Base-by-base conservation (phyloP, 2,113 vertebrate species). In the Scalopus aquaticus region DNA sequence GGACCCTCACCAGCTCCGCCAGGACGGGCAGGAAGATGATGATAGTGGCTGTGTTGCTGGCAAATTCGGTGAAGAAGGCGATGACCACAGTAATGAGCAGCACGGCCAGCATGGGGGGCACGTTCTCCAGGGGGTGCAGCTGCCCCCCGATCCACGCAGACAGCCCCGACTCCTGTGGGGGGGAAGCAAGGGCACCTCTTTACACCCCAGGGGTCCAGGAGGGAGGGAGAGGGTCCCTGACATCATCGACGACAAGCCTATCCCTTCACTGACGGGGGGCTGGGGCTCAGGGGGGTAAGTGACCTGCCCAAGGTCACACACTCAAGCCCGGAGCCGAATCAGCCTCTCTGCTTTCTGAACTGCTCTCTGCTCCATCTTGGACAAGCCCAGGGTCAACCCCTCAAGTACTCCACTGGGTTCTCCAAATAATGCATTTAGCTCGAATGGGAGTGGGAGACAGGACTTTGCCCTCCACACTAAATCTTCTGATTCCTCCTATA, bases 41-140 rank as follows among this genome's bases (percentile, higher is more conserved):
- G 83, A 99, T 99, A 0, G 99, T 99, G 98, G 99, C 99, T 0
- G 99, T 99, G 98, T 99, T 99, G 98, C 99, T 99, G 97, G 99
- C 99, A 10, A 99, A 99, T 98, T 99, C 99, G 0, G 99, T 99
- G 98, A 99, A 99, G 95, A 99, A 98, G 94, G 99, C 99, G 0
- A 99, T 98, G 90, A 99, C 98, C 4, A 97, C 97, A 0, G 99
- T 99, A 98, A 99, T 98, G 93, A 99, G 98, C 88, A 99, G 98
- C 83, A 99, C 99, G 0, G 99, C 99, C 93, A 98, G 97, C 0
- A 98, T 87, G 0, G 99, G 99, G 0, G 99, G 99, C 67, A 99
- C 97, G 0, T 98, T 98, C 88, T 99, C 99, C 97, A 99, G 95
- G 1, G 99, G 99, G 60, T 99, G 99, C 95, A 99, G 98, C 35